phyloP scores from a whole-genome alignment of 2,888 invertebrate species.

The Pogonocherus hispidulus region DNA sequence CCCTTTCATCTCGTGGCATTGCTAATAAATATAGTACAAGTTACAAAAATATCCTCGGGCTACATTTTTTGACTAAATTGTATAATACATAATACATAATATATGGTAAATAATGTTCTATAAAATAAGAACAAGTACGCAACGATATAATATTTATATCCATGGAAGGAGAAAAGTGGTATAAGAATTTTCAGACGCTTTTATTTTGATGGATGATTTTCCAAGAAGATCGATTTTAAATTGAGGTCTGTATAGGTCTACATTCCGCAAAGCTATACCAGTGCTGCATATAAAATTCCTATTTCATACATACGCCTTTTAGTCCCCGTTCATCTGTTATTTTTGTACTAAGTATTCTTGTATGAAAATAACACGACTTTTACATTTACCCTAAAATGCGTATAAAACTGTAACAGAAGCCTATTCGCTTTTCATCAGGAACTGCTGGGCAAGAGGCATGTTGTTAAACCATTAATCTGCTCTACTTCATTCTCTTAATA shows the following conservation, averaged over 20 bases:
- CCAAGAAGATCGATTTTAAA: constrained; percentile 31
- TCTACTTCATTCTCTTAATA: background rate
- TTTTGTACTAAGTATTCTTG: background rate
- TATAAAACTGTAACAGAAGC: background rate
- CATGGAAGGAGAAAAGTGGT: no score
- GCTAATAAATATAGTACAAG: no score
- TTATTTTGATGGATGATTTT: constrained; percentile 38
- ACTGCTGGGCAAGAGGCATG: background rate
- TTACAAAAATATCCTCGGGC: no score
- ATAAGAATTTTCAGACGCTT: constrained; percentile 22
- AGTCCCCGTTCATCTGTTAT: background rate
- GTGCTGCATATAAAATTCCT: background rate
- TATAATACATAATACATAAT: no score
- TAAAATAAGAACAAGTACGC: no score
- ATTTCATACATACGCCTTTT: background rate
- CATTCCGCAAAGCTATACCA: constrained; percentile 17
- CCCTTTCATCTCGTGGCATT: no score
- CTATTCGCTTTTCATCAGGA: background rate
- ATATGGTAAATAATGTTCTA: no score
- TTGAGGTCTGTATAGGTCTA: constrained; percentile 9
- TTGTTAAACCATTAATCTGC: background rate
- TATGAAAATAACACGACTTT: background rate
- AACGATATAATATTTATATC: no score
- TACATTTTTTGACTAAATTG: no score
- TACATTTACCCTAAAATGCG: background rate